Conservation (phyloP, 2,797 vertebrate species). For the Falco cherrug region DNA sequence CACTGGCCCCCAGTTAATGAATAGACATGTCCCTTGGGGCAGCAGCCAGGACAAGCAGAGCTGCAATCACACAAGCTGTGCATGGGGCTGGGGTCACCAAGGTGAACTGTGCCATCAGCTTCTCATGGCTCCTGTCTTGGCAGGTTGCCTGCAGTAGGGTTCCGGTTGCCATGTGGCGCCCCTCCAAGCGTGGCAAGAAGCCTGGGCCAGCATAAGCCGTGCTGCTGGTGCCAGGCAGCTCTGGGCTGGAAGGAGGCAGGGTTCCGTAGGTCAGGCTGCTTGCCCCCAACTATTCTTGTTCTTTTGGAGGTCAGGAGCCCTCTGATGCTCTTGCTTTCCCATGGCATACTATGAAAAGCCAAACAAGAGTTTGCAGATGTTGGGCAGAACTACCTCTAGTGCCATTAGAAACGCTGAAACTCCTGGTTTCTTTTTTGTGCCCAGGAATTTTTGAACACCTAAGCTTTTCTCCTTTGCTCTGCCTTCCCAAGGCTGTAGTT, state of each 20-base stretch:
- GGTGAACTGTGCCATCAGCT: not conserved
- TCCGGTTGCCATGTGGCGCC: not conserved
- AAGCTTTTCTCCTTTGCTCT: not conserved
- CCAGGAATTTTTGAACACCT: not conserved
- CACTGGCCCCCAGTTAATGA: not conserved
- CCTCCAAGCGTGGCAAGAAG: fast-evolving
- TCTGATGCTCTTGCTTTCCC: not conserved
- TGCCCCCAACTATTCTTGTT: not conserved
- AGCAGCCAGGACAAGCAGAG: not conserved
- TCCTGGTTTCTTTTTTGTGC: not conserved
- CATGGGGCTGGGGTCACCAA: fast-evolving
- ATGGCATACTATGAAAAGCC: not conserved
- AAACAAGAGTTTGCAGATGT: not conserved
- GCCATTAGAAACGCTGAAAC: not conserved
- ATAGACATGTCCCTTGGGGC: fast-evolving
- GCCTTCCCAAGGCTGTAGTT: not conserved
- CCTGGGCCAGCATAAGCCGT: not conserved
- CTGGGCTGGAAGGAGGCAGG: not conserved
- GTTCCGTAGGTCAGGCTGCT: not conserved
- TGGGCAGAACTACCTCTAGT: not conserved
- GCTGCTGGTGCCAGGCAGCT: not conserved
- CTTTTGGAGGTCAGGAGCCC: not conserved
- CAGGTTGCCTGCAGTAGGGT: not conserved
- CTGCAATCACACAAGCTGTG: not conserved
- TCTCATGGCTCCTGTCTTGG: fast-evolving